Conservation (phyloP, 2,797 vertebrate genomes). For the Sebastes kiyomatsui region DNA sequence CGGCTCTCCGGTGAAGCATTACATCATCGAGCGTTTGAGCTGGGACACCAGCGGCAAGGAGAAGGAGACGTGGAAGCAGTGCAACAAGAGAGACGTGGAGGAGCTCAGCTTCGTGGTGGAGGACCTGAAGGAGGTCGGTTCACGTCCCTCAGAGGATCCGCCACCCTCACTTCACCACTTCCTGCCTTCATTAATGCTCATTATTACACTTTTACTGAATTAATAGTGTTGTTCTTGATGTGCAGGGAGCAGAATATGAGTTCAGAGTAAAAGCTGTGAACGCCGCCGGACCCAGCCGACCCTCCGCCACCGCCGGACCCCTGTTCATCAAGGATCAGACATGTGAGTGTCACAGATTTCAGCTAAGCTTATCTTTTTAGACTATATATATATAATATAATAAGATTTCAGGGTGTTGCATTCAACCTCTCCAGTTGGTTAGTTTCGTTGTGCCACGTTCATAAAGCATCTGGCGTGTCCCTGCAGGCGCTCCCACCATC, state of each 20-base stretch:
- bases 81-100: slow-evolving; percentile 96
- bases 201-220: too few relatives aligned
- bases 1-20: slow-evolving; percentile 95
- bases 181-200: not conserved
- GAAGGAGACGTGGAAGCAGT: slow-evolving; percentile 98
- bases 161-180: too few relatives aligned
- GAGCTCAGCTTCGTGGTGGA: slow-evolving; percentile 94
- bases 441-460: not conserved
- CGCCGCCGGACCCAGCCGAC: slow-evolving; percentile 92
- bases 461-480: not conserved
- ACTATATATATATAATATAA: too few relatives aligned
- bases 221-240: not conserved
- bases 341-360: slow-evolving; percentile 82
- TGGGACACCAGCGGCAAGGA: slow-evolving; percentile 95
- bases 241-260: slow-evolving; percentile 92
- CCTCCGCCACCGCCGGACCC: slow-evolving; percentile 92
- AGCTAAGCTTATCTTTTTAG: not conserved
- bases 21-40: slow-evolving; percentile 92
- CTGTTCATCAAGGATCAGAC: slow-evolving; percentile 95
- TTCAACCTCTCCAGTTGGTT: not conserved
- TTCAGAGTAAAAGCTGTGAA: slow-evolving; percentile 99
- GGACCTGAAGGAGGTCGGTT: slow-evolving; percentile 88
- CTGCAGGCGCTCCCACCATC: slow-evolving; percentile 90
- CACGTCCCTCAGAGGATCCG: too few relatives aligned
- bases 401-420: not conserved